These are phyloP conservation scores for Caenorhabditis virilis DNA, from an alignment of 2,888 invertebrate species.

Conservation along the genomic window DNA sequence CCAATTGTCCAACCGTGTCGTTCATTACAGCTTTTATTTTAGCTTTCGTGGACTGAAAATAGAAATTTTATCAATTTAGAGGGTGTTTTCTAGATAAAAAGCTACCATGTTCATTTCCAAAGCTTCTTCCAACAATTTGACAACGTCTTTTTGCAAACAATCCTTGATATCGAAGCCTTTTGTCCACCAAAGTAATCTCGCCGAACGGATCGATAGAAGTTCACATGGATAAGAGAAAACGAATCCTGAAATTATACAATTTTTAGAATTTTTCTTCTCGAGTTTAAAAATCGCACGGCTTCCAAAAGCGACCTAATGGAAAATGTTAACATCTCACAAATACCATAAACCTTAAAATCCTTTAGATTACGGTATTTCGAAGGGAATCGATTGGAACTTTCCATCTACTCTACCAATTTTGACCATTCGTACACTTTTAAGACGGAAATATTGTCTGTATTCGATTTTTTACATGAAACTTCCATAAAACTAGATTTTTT, in stretches of 20 bases:
- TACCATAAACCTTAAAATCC: too few relatives aligned
- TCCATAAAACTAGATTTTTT: too few relatives aligned
- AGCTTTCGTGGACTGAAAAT: constrained; percentile 64
- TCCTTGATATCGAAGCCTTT: constrained; percentile 69
- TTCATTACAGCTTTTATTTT: constrained; percentile 69
- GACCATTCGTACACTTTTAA: too few relatives aligned
- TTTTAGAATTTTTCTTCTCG: too few relatives aligned
- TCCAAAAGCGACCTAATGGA: too few relatives aligned
- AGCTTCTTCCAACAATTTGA: constrained; percentile 66
- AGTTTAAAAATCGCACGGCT: too few relatives aligned
- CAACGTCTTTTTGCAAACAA: constrained; percentile 68
- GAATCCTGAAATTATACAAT: constrained; percentile 46
- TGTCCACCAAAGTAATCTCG: constrained; percentile 68
- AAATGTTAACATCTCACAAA: too few relatives aligned
- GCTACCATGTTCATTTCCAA: constrained; percentile 67
- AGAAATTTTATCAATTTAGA: background rate
- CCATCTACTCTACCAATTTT: too few relatives aligned
- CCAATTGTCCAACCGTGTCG: constrained; percentile 69
- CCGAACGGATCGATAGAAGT: constrained; percentile 67
- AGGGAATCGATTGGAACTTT: too few relatives aligned
- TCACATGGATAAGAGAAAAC: constrained; percentile 69
- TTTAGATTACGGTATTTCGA: too few relatives aligned
- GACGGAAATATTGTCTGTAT: too few relatives aligned
- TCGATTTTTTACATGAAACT: too few relatives aligned
- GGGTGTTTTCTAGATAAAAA: background rate